Evolutionary conservation across 2,113 vertebrate species (phyloP).

Genomic region (Nettapus auritus): DNA sequence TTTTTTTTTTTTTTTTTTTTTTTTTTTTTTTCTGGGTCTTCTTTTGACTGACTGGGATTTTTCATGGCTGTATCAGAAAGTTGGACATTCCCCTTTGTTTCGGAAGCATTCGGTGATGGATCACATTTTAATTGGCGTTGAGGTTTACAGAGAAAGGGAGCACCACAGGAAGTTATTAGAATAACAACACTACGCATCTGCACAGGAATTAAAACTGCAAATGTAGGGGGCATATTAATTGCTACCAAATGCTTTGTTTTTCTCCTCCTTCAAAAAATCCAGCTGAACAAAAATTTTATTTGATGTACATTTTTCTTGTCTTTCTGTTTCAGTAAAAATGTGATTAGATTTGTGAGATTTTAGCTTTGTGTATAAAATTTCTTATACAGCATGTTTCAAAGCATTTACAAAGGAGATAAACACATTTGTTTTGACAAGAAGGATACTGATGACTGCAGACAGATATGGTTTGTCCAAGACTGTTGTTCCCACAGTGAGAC

Average conservation of each 20-base stretch:
- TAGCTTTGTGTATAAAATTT: neutral
- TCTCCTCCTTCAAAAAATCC: neutral
- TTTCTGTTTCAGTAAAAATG: neutral
- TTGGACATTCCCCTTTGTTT: constrained; percentile 53
- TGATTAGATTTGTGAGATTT: neutral
- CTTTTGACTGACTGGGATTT: constrained; percentile 28
- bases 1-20: neutral
- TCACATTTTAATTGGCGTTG: constrained; percentile 70
- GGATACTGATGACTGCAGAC: constrained; percentile 15
- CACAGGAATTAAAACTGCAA: constrained; percentile 48
- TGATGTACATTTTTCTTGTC: neutral
- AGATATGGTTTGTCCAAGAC: neutral
- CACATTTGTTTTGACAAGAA: constrained; percentile 46
- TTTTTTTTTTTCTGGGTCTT: neutral
- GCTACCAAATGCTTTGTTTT: constrained; percentile 54
- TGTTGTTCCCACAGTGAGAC: constrained; percentile 11
- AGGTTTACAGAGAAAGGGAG: constrained; percentile 66
- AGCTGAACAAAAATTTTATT: neutral
- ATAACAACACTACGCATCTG: constrained; percentile 66
- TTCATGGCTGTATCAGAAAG: constrained; percentile 47
- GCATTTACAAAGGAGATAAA: constrained; percentile 7
- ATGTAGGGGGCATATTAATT: constrained; percentile 52
- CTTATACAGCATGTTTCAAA: neutral
- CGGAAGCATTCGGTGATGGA: constrained; percentile 46
- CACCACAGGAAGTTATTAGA: constrained; percentile 69